Conservation (phyloP, 2,797 vertebrate species). For the Podargus strigoides region DNA sequence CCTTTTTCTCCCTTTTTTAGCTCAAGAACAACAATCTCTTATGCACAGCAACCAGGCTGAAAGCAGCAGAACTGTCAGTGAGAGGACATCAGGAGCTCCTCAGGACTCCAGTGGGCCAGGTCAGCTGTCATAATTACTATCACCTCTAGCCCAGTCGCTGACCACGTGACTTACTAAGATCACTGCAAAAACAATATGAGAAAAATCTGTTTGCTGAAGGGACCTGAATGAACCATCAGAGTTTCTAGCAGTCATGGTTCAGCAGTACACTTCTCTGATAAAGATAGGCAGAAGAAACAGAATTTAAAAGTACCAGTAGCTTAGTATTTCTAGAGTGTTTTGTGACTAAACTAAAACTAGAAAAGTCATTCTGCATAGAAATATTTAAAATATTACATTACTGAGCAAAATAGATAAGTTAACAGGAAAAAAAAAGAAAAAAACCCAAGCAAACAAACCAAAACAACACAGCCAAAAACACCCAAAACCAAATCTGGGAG, state of each 20-base stretch:
- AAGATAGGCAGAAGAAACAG: background rate
- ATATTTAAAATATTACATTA: background rate
- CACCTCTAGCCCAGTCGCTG: background rate
- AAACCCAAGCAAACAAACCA: too few species aligned
- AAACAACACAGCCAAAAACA: accelerated
- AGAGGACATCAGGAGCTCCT: background rate
- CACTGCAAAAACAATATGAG: background rate
- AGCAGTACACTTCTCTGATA: background rate
- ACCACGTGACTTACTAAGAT: background rate
- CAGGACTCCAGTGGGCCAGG: slow-evolving; percentile 62
- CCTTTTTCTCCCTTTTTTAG: slow-evolving; percentile 16
- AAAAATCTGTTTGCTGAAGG: background rate
- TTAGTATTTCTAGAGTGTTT: background rate
- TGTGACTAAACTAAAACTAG: background rate
- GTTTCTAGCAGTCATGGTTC: background rate
- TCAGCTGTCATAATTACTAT: slow-evolving; percentile 12
- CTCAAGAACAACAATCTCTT: slow-evolving; percentile 35
- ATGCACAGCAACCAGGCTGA: slow-evolving; percentile 72
- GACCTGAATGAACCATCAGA: background rate
- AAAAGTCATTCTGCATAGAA: background rate
- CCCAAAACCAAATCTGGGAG: accelerated
- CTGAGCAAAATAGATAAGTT: background rate
- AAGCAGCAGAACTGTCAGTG: slow-evolving; percentile 56
- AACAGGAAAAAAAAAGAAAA: background rate
- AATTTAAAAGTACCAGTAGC: background rate